These are phyloP conservation scores for Ferrisia virgata DNA, from an alignment of 2,888 invertebrate genomes.

Conservation along the genomic window DNA sequence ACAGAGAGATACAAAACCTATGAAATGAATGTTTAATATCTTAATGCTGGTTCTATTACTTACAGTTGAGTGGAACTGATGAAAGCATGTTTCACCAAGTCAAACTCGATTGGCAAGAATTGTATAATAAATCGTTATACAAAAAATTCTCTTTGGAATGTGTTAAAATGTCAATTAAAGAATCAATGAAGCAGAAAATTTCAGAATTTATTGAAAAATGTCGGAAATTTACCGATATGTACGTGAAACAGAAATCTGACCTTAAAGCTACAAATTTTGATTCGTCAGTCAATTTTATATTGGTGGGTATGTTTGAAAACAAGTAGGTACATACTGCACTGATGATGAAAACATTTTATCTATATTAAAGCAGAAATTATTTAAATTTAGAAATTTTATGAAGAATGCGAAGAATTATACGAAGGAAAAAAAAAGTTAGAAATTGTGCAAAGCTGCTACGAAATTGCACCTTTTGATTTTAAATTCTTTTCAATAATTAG, in stretches of 20 bases:
- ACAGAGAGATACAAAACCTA: too few species aligned
- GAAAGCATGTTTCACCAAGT: neutral
- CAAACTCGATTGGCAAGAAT: neutral
- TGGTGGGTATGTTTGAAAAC: neutral
- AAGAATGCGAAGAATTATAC: neutral
- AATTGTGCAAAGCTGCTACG: slow-evolving; percentile 8
- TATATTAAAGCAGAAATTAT: neutral
- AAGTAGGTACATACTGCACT: neutral
- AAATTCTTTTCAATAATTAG: neutral
- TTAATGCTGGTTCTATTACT: neutral
- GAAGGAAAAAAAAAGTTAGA: neutral
- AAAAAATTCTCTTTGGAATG: slow-evolving; percentile 19
- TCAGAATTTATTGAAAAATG: neutral
- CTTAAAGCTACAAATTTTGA: neutral
- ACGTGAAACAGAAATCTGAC: neutral
- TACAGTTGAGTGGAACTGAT: neutral
- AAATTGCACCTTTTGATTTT: slow-evolving; percentile 3
- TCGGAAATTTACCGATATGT: neutral
- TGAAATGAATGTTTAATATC: too few species aligned
- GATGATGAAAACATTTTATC: neutral
- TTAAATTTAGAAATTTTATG: neutral
- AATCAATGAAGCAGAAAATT: neutral
- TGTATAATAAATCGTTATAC: slow-evolving; percentile 1
- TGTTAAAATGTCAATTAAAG: neutral
- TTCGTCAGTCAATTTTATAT: neutral